These are phyloP conservation scores for Wasmannia auropunctata DNA, from an alignment of 1,140 invertebrate genomes.

Conservation along the genomic window DNA sequence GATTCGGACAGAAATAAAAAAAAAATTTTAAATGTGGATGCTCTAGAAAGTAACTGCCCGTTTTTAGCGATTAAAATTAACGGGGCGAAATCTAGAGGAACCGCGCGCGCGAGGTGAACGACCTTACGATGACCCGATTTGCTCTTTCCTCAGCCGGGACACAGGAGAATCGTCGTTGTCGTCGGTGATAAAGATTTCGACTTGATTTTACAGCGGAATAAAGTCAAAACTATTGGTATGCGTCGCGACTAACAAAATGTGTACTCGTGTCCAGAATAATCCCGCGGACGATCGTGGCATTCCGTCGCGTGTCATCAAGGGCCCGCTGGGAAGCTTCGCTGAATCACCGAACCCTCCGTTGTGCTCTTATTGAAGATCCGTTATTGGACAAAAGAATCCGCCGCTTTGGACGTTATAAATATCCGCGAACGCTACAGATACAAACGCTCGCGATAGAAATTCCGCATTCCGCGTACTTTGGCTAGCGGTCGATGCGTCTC, in stretches of 20 bases:
- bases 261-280: conserved; percentile 10
- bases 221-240: not conserved
- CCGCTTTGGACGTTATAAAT: conserved; percentile 27
- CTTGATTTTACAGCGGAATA: conserved; percentile 10
- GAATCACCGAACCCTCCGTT: conserved; percentile 6
- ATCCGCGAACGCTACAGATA: not conserved
- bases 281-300: not conserved
- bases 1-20: not conserved
- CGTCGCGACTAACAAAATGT: too few relatives aligned
- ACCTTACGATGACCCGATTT: conserved; percentile 23
- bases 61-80: not conserved
- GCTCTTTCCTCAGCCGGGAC: conserved; percentile 23
- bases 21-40: not conserved
- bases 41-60: not conserved
- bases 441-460: not conserved
- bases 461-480: not conserved
- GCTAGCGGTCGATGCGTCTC: not conserved
- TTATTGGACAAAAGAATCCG: conserved; percentile 13
- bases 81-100: not conserved
- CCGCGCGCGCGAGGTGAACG: conserved; percentile 10
- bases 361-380: conserved; percentile 13
- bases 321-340: not conserved
- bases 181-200: not conserved
- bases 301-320: not conserved
- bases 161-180: not conserved